Evolutionary conservation across 2,888 invertebrate genomes (phyloP).

Genomic region (Trissolcus brochymenae): DNA sequence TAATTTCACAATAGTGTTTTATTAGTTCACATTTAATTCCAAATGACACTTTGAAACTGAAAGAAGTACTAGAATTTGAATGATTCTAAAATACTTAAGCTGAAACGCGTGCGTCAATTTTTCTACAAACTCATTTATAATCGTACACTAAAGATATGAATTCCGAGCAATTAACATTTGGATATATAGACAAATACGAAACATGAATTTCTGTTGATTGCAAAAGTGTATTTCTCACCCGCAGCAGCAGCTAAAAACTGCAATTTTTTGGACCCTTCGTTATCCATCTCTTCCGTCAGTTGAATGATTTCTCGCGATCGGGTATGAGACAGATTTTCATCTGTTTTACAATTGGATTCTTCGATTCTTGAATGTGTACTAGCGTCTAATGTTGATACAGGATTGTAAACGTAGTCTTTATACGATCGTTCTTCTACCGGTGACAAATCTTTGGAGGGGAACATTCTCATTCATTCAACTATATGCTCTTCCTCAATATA

Average conservation of each 20-base stretch:
- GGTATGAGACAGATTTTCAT: constrained; percentile 9
- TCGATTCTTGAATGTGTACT: constrained; percentile 8
- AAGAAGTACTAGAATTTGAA: too few species aligned
- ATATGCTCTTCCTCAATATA: too few species aligned
- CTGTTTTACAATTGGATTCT: constrained; percentile 11
- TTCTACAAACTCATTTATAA: too few species aligned
- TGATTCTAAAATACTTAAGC: too few species aligned
- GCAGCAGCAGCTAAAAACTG: constrained; percentile 38
- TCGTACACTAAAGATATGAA: too few species aligned
- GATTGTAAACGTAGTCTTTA: constrained; percentile 49
- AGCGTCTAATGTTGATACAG: constrained; percentile 35
- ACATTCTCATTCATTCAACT: constrained; percentile 27
- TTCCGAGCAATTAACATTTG: too few species aligned
- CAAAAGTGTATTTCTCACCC: constrained; percentile 11
- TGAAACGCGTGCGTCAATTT: too few species aligned
- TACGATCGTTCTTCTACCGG: constrained; percentile 31
- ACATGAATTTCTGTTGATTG: background rate
- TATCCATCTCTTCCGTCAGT: constrained; percentile 12
- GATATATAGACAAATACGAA: too few species aligned
- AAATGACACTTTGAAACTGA: too few species aligned
- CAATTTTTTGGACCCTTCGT: constrained; percentile 34
- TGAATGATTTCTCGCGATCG: constrained; percentile 21
- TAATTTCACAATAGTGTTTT: too few species aligned
- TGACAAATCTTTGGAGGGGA: constrained; percentile 38
- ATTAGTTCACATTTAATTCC: too few species aligned